A percentile compares a stretch with the other conserved stretches of the same genome.
These are phyloP conservation scores for Barnardius zonarius DNA, from an alignment of 2,113 vertebrate genomes.

Conservation along the genomic window DNA sequence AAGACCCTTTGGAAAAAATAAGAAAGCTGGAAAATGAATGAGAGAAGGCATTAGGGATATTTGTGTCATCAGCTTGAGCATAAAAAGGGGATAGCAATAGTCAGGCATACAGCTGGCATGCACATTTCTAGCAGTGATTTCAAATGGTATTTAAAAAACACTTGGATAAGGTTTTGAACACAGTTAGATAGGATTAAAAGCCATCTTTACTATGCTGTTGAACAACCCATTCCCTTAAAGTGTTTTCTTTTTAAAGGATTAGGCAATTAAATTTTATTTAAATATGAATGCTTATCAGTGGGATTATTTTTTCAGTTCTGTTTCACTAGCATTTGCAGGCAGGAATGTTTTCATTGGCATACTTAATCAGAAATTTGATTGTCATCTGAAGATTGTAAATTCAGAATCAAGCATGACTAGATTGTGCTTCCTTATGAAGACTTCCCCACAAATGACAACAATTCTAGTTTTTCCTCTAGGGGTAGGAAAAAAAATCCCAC, in stretches of 20 bases:
- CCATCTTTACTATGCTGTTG: not conserved
- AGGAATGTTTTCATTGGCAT: not conserved
- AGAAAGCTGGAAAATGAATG: not conserved
- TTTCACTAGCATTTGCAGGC: conserved; percentile 14
- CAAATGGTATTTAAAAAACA: not conserved
- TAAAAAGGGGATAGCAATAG: not conserved
- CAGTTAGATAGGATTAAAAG: not conserved
- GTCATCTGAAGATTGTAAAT: not conserved
- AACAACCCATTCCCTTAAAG: not conserved
- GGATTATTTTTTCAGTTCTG: not conserved
- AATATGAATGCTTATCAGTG: not conserved
- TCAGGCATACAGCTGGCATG: not conserved
- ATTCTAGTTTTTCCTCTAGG: not conserved
- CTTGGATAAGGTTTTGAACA: not conserved
- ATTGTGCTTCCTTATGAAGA: not conserved
- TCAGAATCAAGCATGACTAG: not conserved
- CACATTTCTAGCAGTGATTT: not conserved
- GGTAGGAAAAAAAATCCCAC: not conserved
- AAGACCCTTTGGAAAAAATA: not conserved
- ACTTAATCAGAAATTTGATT: not conserved
- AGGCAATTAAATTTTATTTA: not conserved
- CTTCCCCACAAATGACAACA: not conserved
- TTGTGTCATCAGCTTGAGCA: not conserved
- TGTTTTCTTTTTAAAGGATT: not conserved
- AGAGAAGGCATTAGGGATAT: not conserved